Evolutionary conservation across 1,140 invertebrate species (phyloP).

Genomic region (Zaprionus camerounensis): DNA sequence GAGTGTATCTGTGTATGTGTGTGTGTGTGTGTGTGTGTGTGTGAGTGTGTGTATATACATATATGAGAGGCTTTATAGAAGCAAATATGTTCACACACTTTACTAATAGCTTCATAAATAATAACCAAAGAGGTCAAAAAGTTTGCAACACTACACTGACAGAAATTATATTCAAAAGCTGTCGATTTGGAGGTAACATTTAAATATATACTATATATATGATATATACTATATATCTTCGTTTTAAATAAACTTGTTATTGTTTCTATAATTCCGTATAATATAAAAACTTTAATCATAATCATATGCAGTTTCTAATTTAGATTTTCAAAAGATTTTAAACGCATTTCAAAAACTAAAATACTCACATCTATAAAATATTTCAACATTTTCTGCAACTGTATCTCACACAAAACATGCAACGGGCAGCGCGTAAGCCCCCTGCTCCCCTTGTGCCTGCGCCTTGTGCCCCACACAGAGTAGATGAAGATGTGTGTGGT

Average conservation of each 20-base stretch:
- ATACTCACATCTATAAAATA: no score
- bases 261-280: no score
- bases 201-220: no score
- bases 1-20: conserved; percentile 20
- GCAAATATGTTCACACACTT: conserved; percentile 82
- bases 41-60: no score
- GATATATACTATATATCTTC: no score
- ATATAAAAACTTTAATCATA: no score
- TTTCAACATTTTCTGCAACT: conserved; percentile 36
- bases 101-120: conserved; percentile 84
- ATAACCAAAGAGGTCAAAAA: conserved; percentile 80
- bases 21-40: background rate
- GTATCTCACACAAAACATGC: conserved; percentile 40
- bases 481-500: conserved; percentile 67
- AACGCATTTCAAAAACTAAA: no score
- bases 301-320: no score
- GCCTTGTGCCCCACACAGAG: conserved; percentile 54
- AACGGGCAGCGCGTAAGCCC: conserved; percentile 27
- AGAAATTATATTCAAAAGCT: conserved; percentile 12
- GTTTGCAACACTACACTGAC: conserved; percentile 57
- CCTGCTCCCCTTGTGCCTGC: conserved; percentile 26
- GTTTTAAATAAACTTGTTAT: no score
- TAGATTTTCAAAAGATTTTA: no score
- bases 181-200: no score
- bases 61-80: conserved; percentile 60